Percentiles rank a stretch among this genome's conserved stretches.
phyloP scores from a whole-genome alignment of 2,888 invertebrate species.

The Dioctria linearis region DNA sequence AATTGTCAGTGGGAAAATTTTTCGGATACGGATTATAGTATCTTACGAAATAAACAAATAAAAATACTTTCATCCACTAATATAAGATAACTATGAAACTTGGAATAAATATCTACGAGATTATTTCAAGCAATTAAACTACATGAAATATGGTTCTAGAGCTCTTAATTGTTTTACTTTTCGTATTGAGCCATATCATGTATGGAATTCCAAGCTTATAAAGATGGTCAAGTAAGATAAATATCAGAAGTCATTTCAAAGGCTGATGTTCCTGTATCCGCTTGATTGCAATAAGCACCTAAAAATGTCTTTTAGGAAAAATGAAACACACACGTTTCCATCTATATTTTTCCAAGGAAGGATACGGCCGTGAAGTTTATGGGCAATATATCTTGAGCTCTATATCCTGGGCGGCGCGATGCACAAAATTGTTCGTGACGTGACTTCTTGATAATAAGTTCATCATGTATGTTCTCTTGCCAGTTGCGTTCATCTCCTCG shows the following conservation, averaged over 20 bases:
- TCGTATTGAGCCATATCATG: too few species aligned
- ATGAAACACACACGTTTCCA: slow-evolving; percentile 44
- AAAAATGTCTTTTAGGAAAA: slow-evolving; percentile 45
- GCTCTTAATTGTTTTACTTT: too few species aligned
- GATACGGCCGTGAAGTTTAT: slow-evolving; percentile 54
- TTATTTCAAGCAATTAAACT: too few species aligned
- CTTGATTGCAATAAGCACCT: slow-evolving; percentile 47
- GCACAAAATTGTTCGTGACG: slow-evolving; percentile 58
- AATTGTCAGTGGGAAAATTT: too few species aligned
- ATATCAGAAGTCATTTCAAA: slow-evolving; percentile 19
- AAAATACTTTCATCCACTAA: too few species aligned
- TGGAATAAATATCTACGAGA: too few species aligned
- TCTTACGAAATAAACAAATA: too few species aligned
- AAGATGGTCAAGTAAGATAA: slow-evolving; percentile 32
- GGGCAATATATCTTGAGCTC: slow-evolving; percentile 57
- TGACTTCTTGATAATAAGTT: slow-evolving; percentile 59
- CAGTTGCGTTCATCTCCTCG: slow-evolving; percentile 46
- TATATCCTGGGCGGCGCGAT: slow-evolving; percentile 56
- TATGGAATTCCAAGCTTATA: too few species aligned
- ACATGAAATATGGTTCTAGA: too few species aligned
- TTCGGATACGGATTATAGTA: too few species aligned
- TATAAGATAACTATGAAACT: too few species aligned
- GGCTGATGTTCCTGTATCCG: slow-evolving; percentile 32
- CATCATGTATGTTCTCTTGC: slow-evolving; percentile 54
- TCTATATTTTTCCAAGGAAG: slow-evolving; percentile 30